These are phyloP conservation scores for Aphrocallistes beatrix DNA, from an alignment of 37 sponge, comb jelly and placozoan species.

Conservation along the genomic window DNA sequence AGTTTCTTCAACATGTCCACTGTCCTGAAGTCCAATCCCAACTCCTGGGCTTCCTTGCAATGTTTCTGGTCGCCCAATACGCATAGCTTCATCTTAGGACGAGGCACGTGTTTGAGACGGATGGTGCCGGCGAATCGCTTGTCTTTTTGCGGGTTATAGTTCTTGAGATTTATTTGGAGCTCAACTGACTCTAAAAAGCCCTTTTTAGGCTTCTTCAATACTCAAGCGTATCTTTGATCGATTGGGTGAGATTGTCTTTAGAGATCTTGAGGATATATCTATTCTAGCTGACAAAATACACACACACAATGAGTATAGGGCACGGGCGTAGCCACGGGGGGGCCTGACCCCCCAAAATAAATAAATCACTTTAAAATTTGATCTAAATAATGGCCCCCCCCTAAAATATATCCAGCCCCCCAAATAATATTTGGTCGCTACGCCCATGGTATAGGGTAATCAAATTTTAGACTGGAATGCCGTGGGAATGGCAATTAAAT, in stretches of 20 bases:
- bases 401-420: too few species aligned
- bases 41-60: constrained; percentile 85
- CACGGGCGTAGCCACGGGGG: too few species aligned
- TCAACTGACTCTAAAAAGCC: constrained; percentile 91
- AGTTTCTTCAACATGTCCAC: constrained; percentile 93
- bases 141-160: constrained; percentile 98
- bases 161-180: constrained; percentile 91
- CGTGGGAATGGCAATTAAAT: too few species aligned
- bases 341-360: too few species aligned
- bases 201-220: constrained; percentile 66
- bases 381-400: too few species aligned
- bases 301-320: too few species aligned
- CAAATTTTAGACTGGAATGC: too few species aligned
- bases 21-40: constrained; percentile 70
- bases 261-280: too few species aligned
- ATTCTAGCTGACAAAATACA: too few species aligned
- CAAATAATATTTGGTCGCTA: too few species aligned
- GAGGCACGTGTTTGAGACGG: constrained; percentile 70
- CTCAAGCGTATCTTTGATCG: constrained; percentile 37
- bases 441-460: too few species aligned
- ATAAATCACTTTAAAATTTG: too few species aligned
- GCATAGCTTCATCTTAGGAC: constrained; percentile 86
- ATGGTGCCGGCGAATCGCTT: constrained; percentile 97
- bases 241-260: constrained; percentile 65
- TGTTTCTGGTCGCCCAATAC: constrained; percentile 92